phyloP scores from a whole-genome alignment of 2,113 vertebrate genomes.

The Ginglymostoma cirratum region DNA sequence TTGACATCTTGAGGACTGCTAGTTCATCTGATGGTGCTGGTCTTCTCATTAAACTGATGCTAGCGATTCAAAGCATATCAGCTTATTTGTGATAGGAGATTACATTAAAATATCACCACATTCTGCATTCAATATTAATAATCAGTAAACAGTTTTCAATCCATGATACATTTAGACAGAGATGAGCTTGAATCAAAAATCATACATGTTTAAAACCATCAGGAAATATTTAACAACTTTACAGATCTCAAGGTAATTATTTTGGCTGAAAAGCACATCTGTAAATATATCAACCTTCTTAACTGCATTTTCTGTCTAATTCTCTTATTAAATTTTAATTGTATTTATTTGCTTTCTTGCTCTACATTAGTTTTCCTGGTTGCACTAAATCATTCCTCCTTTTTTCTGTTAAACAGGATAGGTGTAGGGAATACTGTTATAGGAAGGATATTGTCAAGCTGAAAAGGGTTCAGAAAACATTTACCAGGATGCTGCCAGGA shows the following conservation, averaged over 20 bases:
- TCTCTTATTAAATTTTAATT: not conserved
- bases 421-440: not conserved
- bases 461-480: too few relatives aligned
- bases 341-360: not conserved
- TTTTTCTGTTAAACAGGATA: not conserved
- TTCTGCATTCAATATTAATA: not conserved
- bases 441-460: too few relatives aligned
- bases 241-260: not conserved
- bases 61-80: too few relatives aligned
- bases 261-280: not conserved
- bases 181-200: not conserved
- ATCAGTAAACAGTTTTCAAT: constrained; percentile 21
- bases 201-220: not conserved
- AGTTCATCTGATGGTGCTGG: not conserved
- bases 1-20: not conserved
- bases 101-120: not conserved
- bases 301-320: constrained; percentile 3
- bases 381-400: not conserved
- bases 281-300: not conserved
- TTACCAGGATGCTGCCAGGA: too few relatives aligned
- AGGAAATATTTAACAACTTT: not conserved
- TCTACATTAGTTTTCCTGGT: not conserved
- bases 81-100: not conserved
- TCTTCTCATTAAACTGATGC: not conserved
- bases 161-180: not conserved